Conservation (phyloP, 64 coral and sea anemone genomes). For the Trachythela sp. region DNA sequence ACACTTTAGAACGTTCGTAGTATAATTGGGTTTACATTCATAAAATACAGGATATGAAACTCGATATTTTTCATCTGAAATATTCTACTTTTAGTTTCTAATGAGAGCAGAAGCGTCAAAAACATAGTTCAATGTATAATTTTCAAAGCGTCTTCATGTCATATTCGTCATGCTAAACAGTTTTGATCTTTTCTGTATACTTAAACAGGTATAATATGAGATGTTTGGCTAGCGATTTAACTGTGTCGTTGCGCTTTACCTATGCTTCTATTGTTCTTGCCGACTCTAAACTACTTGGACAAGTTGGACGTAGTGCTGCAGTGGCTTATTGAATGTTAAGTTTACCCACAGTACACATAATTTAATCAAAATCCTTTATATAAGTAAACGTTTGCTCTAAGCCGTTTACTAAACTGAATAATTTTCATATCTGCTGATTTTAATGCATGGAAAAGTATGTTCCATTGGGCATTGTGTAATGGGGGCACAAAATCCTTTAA, state of each 20-base stretch:
- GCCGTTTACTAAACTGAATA: not conserved
- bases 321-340: constrained; percentile 7
- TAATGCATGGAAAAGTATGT: not conserved
- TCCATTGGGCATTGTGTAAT: constrained; percentile 1
- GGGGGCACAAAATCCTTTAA: not conserved
- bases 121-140: too few species aligned
- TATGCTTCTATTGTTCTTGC: not conserved
- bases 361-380: not conserved
- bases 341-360: constrained; percentile 9
- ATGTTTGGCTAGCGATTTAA: not conserved
- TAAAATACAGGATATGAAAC: not conserved
- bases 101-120: too few species aligned
- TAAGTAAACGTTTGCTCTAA: not conserved
- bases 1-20: not conserved
- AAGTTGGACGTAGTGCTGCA: not conserved
- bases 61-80: not conserved
- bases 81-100: too few species aligned
- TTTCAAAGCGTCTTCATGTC: too few species aligned
- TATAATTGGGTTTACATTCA: not conserved
- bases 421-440: not conserved
- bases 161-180: not conserved
- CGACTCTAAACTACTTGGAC: not conserved
- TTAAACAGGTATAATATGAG: not conserved
- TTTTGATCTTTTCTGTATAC: not conserved
- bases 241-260: constrained; percentile 3